Base-by-base conservation (phyloP, 2,888 invertebrate genomes). In the Rhamnusium bicolor region DNA sequence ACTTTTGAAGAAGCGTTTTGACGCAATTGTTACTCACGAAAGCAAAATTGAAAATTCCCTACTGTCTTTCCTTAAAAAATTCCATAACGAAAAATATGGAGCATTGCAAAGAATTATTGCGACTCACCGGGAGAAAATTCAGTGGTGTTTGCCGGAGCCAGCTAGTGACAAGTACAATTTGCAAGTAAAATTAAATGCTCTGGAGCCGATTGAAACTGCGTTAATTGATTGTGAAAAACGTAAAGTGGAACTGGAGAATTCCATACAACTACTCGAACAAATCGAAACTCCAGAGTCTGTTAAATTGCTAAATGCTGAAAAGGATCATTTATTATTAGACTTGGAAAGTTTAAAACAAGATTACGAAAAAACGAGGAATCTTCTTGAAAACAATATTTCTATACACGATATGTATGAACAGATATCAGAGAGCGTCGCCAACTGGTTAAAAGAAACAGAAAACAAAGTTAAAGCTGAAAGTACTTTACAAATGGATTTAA, bases 111-210 rank as follows among this genome's bases (percentile, higher is more conserved):
- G 96, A 80, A 93, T 95, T 84, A 91, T 98, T 8, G 91, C 92
- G 63, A 93, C 94, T 0, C 93, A 95, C 78, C 94, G 94, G 76
- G 98, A 98, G 84, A 98, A 98, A 87, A 93, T 96, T 0, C 91
- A 93, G 12, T 98, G 98, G 97, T 98, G 98, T 86, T 92, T 94
- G 83, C 96, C 96, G 0, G 97, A 98, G 84, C 92, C 94, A 0
- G 93, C 94, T 32, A 96, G 96, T 83, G 98, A 98, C 84, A 94
- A 94, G 86, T 98, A 97, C 86, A 97, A 96, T 85, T 90, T 98
- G 27, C 96, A 98, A 89, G 96, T 97, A 0, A 98, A 98, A 88
- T 91, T 94, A 82, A 93, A 94, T 0, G 94, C 96, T 0, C 86
- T 97, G 40, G 89, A 90, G 71, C 96, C 96, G 76, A 93, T 96